Percentiles rank a stretch among this genome's conserved stretches.
These are phyloP conservation scores for Morpho achilles DNA, from an alignment of 2,888 invertebrate species.

Conservation along the genomic window DNA sequence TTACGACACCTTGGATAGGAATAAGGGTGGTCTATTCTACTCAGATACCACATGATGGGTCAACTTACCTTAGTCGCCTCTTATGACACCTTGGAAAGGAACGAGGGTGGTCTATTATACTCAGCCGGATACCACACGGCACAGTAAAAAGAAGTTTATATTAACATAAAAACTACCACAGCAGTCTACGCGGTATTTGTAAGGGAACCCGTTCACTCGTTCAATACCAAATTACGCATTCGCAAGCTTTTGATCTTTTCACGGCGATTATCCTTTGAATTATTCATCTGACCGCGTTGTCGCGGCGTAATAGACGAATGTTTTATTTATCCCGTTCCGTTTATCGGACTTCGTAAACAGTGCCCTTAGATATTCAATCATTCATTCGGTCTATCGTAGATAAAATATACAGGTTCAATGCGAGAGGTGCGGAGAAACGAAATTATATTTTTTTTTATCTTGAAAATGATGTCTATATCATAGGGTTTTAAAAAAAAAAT, in stretches of 20 bases:
- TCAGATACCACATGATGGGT: no score
- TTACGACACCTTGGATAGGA: no score
- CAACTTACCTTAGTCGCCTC: no score
- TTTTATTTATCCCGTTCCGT: constrained; percentile 32
- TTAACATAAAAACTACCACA: constrained; percentile 4
- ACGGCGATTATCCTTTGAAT: constrained; percentile 47
- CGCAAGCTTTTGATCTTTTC: constrained; percentile 45
- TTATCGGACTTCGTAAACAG: constrained; percentile 26
- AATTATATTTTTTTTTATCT: not conserved
- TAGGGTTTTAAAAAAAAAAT: no score
- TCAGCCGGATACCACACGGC: no score
- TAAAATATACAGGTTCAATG: not conserved
- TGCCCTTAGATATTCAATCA: constrained; percentile 16
- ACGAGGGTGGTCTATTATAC: no score
- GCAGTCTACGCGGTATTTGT: constrained; percentile 6
- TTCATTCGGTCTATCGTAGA: constrained; percentile 12
- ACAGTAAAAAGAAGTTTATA: not conserved
- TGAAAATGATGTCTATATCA: no score
- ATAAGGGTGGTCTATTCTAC: no score
- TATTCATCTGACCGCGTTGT: constrained; percentile 39
- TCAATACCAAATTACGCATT: constrained; percentile 30
- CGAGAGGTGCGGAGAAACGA: no score
- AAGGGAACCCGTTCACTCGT: constrained; percentile 16
- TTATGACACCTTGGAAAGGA: no score
- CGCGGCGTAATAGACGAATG: constrained; percentile 24